Percentiles rank a stretch among this genome's conserved stretches.
phyloP scores from a whole-genome alignment of 1,140 invertebrate species.

The Popillia japonica region DNA sequence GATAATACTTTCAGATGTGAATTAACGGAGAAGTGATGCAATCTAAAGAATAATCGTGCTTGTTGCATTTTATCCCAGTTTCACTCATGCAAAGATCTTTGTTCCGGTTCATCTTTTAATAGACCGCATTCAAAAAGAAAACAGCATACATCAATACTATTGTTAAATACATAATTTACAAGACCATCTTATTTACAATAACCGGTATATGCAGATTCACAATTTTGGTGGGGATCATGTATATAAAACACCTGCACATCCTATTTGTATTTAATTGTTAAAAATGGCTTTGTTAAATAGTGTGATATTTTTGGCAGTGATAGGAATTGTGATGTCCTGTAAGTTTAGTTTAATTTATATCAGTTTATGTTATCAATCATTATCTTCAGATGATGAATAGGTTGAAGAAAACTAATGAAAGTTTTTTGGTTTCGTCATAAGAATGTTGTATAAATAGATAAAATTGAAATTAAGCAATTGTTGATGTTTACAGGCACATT shows the following conservation, averaged over 20 bases:
- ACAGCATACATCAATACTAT: not conserved
- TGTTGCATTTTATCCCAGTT: not conserved
- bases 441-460: too few relatives aligned
- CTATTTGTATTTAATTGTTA: not conserved
- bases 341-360: not conserved
- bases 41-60: not conserved
- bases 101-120: constrained; percentile 9
- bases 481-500: not conserved
- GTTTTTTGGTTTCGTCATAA: too few relatives aligned
- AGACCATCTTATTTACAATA: constrained; percentile 5
- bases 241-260: constrained; percentile 23
- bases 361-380: not conserved
- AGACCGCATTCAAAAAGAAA: not conserved
- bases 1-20: too few relatives aligned
- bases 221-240: not conserved
- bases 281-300: constrained; percentile 21
- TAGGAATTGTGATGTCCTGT: not conserved
- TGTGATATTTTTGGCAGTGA: not conserved
- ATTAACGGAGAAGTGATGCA: not conserved
- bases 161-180: not conserved
- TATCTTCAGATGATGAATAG: too few relatives aligned
- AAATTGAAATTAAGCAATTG: too few relatives aligned
- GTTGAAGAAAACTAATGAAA: too few relatives aligned
- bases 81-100: not conserved
- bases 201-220: constrained; percentile 28